Percentiles rank a stretch among this genome's conserved stretches.
These are phyloP conservation scores for Myotis findleyi DNA, from an alignment of 2,797 vertebrate species.

Conservation along the genomic window DNA sequence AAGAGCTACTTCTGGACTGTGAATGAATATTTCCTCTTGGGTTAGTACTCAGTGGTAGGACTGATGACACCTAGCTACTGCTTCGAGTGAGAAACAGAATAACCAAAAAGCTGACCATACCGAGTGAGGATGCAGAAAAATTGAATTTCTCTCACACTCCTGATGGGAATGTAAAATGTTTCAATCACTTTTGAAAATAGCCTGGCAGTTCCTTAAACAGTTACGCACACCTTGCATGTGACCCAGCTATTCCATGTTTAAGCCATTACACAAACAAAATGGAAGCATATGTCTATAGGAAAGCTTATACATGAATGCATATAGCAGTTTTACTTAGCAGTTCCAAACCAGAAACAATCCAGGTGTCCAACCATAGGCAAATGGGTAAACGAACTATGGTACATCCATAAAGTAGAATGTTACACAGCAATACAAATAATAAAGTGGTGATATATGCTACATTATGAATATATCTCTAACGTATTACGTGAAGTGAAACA, in stretches of 20 bases:
- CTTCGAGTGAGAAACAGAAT: not conserved
- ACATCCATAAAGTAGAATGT: not conserved
- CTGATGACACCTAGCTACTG: not conserved
- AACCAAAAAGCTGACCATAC: not conserved
- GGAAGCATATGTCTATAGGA: not conserved
- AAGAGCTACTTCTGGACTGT: not conserved
- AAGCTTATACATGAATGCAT: not conserved
- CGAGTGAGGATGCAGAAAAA: not conserved
- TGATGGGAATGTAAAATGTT: not conserved
- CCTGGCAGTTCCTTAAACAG: not conserved
- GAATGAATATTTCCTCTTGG: not conserved
- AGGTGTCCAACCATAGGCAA: not conserved
- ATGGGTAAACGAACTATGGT: not conserved
- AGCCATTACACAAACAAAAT: not conserved
- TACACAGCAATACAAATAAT: not conserved
- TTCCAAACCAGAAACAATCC: not conserved
- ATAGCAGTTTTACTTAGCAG: not conserved
- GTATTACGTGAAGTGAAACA: not conserved
- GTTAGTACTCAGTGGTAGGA: not conserved
- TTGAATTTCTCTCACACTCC: not conserved
- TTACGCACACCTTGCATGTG: not conserved
- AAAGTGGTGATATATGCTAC: not conserved
- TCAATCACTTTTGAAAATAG: conserved; percentile 16
- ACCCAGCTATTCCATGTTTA: not conserved
- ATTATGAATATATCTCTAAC: not conserved